Conservation (phyloP, 2,797 vertebrate species). For the Podarcis lilfordi region DNA sequence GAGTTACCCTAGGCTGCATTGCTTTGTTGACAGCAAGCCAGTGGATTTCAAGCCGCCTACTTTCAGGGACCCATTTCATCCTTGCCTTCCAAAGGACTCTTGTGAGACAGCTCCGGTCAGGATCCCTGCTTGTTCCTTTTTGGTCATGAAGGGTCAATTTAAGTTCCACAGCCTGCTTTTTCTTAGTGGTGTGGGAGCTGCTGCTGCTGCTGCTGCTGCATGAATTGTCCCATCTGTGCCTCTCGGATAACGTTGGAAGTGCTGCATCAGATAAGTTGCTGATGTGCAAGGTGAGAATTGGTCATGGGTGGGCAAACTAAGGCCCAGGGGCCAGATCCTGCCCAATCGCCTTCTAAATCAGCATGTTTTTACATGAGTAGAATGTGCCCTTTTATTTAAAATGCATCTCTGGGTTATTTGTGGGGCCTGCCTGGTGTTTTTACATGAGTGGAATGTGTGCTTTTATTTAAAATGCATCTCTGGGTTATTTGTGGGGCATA, state of each 20-base stretch:
- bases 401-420: too few relatives aligned
- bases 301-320: too few relatives aligned
- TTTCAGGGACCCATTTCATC: background rate
- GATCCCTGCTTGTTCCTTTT: background rate
- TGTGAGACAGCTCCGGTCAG: background rate
- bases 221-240: background rate
- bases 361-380: too few relatives aligned
- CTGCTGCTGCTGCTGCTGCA: too few relatives aligned
- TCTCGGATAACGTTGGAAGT: background rate
- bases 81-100: background rate
- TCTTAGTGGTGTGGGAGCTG: background rate
- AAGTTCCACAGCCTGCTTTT: background rate
- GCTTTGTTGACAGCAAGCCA: background rate
- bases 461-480: too few relatives aligned
- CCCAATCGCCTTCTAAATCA: too few relatives aligned
- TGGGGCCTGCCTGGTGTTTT: too few relatives aligned
- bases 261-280: background rate
- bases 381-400: too few relatives aligned
- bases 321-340: too few relatives aligned
- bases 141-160: background rate
- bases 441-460: too few relatives aligned
- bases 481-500: too few relatives aligned
- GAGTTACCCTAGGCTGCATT: background rate
- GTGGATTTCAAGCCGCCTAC: background rate
- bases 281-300: background rate